Evolutionary conservation across 1,140 invertebrate genomes (phyloP).

Genomic region (Heliconius congener): DNA sequence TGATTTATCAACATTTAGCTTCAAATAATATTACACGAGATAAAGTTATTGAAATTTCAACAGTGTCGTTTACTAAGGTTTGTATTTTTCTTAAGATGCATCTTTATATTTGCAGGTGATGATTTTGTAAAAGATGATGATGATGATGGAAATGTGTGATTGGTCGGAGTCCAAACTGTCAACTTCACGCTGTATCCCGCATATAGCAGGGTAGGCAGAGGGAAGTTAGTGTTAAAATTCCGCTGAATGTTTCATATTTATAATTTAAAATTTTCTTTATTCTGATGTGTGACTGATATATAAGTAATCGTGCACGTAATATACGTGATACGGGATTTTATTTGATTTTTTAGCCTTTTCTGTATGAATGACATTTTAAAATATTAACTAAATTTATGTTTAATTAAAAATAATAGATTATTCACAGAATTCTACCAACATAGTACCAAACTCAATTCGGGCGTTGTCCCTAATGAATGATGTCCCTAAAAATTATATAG

Average conservation of each 20-base stretch:
- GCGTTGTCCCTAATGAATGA: slow-evolving; percentile 47
- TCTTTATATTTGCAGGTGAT: not conserved
- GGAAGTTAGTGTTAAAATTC: not conserved
- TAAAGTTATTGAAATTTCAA: slow-evolving; percentile 57
- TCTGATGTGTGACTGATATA: too few relatives aligned
- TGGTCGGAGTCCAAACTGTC: too few relatives aligned
- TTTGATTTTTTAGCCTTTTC: too few relatives aligned
- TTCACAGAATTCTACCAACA: slow-evolving; percentile 48
- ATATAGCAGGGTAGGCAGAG: not conserved
- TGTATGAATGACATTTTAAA: too few relatives aligned
- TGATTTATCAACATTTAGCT: slow-evolving; percentile 46
- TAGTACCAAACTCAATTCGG: slow-evolving; percentile 51
- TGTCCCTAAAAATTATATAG: slow-evolving; percentile 45
- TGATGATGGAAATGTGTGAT: too few relatives aligned
- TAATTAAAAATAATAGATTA: not conserved
- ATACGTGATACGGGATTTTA: too few relatives aligned
- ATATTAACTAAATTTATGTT: not conserved
- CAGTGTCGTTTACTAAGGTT: slow-evolving; percentile 64
- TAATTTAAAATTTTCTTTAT: too few relatives aligned
- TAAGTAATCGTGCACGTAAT: too few relatives aligned
- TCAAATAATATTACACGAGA: slow-evolving; percentile 52
- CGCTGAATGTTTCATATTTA: too few relatives aligned
- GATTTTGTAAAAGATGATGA: not conserved
- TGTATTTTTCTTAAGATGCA: not conserved
- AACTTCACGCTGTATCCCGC: not conserved